phyloP scores from a whole-genome alignment of 2,888 invertebrate species.

The Perizoma flavofasciatum region DNA sequence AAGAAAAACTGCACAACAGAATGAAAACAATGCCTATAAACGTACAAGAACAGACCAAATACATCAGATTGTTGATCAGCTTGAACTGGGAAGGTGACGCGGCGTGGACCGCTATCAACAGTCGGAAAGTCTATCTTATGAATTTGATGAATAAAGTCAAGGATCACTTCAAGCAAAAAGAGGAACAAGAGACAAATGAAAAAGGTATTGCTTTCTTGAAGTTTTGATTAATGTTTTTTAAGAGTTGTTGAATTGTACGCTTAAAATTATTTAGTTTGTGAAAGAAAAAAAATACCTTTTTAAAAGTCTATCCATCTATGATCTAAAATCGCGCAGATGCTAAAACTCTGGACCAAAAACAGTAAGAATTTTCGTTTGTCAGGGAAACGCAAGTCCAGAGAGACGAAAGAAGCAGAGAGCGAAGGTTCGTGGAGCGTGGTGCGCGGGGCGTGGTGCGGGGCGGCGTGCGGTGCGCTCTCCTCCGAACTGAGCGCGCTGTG shows the following conservation, averaged over 20 bases:
- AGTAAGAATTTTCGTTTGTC: neutral
- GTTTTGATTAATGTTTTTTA: neutral
- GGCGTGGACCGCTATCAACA: conserved; percentile 97
- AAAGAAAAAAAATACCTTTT: no score
- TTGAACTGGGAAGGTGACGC: conserved; percentile 90
- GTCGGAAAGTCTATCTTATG: conserved; percentile 91
- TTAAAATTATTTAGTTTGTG: no score
- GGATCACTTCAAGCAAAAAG: conserved; percentile 85
- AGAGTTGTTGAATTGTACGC: neutral
- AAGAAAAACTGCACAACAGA: conserved; percentile 91
- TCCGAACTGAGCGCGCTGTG: conserved; percentile 93
- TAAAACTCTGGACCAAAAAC: no score
- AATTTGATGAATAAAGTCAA: conserved; percentile 86
- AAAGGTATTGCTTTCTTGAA: conserved; percentile 53
- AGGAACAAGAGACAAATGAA: conserved; percentile 70
- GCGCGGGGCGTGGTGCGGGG: conserved; percentile 69
- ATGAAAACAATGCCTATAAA: conserved; percentile 95
- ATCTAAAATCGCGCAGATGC: no score
- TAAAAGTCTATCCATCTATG: no score
- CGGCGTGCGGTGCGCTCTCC: conserved; percentile 70
- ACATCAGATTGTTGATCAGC: conserved; percentile 88
- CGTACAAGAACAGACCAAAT: conserved; percentile 96
- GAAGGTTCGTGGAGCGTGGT: conserved; percentile 57
- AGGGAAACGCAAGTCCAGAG: conserved; percentile 56
- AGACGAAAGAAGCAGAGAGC: conserved; percentile 39